Percentiles rank a stretch among this genome's conserved stretches.
Conservation (phyloP, 2,888 invertebrate genomes). For the Apoda limacodes region DNA sequence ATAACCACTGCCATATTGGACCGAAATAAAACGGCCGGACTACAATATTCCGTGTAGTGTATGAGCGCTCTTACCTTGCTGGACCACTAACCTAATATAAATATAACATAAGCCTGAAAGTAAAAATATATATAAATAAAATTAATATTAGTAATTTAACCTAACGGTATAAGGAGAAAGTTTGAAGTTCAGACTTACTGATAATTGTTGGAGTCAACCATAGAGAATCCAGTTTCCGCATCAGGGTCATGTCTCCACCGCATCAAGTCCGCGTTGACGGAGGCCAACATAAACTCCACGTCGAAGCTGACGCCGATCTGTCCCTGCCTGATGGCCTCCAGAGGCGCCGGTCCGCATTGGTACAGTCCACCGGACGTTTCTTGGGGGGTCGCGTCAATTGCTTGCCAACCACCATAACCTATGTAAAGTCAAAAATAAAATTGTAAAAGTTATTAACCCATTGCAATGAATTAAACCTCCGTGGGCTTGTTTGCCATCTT, state of each 20-base stretch:
- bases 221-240: slow-evolving; percentile 73
- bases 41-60: no score
- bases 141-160: neutral
- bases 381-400: slow-evolving; percentile 87
- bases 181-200: slow-evolving; percentile 71
- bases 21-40: no score
- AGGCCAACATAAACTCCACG: slow-evolving; percentile 81
- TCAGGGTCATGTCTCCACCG: slow-evolving; percentile 79
- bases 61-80: no score
- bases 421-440: no score
- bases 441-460: no score
- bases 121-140: neutral
- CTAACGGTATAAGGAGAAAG: slow-evolving; percentile 1
- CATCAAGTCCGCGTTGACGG: slow-evolving; percentile 87
- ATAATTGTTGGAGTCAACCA: slow-evolving; percentile 79
- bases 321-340: slow-evolving; percentile 82
- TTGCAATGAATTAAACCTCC: no score
- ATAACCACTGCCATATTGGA: no score
- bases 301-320: slow-evolving; percentile 81
- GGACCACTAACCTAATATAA: no score
- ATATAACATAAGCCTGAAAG: no score
- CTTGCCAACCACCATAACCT: slow-evolving; percentile 93
- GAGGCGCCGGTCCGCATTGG: slow-evolving; percentile 84
- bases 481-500: no score
- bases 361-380: slow-evolving; percentile 78